A percentile compares a stretch with the other conserved stretches of the same genome.
These are phyloP conservation scores for Catharus minimus DNA, from an alignment of 2,113 vertebrate genomes.

Conservation along the genomic window DNA sequence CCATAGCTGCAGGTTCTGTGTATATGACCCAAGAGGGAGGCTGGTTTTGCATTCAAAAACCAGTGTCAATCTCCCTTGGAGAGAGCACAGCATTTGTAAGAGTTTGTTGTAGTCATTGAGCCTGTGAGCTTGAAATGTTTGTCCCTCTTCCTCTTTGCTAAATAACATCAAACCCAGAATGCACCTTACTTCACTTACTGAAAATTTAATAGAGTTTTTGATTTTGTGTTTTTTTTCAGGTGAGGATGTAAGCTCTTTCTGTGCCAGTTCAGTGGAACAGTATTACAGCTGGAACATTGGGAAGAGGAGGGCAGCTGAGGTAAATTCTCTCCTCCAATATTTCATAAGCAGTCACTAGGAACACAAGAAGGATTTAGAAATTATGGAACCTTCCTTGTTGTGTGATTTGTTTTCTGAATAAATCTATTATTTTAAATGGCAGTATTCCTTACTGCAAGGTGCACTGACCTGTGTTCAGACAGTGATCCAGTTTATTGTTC, in stretches of 20 bases:
- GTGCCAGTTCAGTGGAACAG: conserved; percentile 89
- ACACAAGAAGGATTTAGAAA: not conserved
- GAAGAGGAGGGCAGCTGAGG: conserved; percentile 95
- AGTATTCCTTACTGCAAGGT: not conserved
- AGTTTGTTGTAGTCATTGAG: not conserved
- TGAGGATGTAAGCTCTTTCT: conserved; percentile 90
- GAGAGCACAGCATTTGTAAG: not conserved
- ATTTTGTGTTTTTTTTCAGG: conserved; percentile 61
- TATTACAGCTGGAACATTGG: conserved; percentile 98
- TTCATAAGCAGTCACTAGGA: not conserved
- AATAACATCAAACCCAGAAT: not conserved
- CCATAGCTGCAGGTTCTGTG: not conserved
- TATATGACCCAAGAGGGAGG: not conserved
- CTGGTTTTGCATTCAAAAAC: not conserved
- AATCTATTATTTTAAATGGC: not conserved
- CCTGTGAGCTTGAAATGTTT: not conserved
- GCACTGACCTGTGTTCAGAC: not conserved
- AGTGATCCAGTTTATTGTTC: not conserved
- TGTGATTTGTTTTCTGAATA: not conserved
- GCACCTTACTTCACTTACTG: not conserved
- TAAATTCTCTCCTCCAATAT: conserved; percentile 54
- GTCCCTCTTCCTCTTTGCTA: not conserved
- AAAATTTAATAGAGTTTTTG: not conserved
- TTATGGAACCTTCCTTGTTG: not conserved
- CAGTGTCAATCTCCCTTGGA: not conserved